Conservation (phyloP, 2,888 invertebrate species). For the Dasysyrphus tricinctus region DNA sequence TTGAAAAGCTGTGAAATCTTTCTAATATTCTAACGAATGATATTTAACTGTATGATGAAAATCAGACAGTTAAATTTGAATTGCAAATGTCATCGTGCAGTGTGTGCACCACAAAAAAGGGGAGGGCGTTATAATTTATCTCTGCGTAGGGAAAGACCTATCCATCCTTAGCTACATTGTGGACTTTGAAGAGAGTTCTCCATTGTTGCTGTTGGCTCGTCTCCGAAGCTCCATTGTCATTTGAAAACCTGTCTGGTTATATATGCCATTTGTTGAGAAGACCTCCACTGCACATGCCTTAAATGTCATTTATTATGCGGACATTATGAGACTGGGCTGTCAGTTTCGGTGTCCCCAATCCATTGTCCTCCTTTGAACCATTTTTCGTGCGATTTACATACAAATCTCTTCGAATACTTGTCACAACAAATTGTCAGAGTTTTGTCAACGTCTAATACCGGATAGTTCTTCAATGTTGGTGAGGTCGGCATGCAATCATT, state of each 20-base stretch:
- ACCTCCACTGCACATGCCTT: slow-evolving; percentile 6
- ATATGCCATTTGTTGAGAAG: slow-evolving; percentile 1
- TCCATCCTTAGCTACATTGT: not conserved
- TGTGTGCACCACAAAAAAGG: slow-evolving; percentile 30
- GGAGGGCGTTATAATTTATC: slow-evolving; percentile 50
- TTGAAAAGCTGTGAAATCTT: slow-evolving; percentile 71
- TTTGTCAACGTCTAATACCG: slow-evolving; percentile 49
- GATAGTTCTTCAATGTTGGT: not conserved
- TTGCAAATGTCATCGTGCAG: slow-evolving; percentile 65
- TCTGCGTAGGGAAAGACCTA: slow-evolving; percentile 41
- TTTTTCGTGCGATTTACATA: slow-evolving; percentile 59
- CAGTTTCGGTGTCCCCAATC: slow-evolving; percentile 46
- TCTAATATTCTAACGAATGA: slow-evolving; percentile 50
- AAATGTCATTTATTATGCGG: slow-evolving; percentile 42
- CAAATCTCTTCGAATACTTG: slow-evolving; percentile 59
- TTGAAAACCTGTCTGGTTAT: slow-evolving; percentile 21
- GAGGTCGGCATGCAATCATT: slow-evolving; percentile 46
- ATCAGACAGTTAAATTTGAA: slow-evolving; percentile 61
- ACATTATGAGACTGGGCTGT: slow-evolving; percentile 29
- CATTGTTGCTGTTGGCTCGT: slow-evolving; percentile 7
- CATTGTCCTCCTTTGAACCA: slow-evolving; percentile 33
- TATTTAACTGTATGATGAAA: slow-evolving; percentile 34
- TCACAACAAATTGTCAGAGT: slow-evolving; percentile 67
- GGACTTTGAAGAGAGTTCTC: slow-evolving; percentile 3
- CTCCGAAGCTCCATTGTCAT: slow-evolving; percentile 22